Evolutionary conservation across 2,797 vertebrate species (phyloP).

Genomic region (Lepilemur septentrionalis): DNA sequence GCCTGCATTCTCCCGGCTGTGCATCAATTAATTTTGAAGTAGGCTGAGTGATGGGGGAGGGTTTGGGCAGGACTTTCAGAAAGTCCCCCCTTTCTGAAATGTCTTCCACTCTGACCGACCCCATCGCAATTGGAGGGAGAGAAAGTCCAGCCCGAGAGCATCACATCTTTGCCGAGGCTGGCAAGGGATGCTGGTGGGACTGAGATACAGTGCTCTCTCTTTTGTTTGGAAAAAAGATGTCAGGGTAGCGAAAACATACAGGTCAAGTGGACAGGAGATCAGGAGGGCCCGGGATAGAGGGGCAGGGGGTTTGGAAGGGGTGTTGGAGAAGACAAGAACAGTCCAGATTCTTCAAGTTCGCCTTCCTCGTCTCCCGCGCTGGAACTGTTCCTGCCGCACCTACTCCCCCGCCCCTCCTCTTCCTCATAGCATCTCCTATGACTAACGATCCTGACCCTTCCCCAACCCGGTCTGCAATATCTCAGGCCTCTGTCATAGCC

Average conservation of each 20-base stretch:
- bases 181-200: neutral
- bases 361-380: too few relatives aligned
- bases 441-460: conserved; percentile 82
- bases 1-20: conserved; percentile 50
- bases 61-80: neutral
- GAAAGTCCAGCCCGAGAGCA: neutral
- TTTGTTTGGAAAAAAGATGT: neutral
- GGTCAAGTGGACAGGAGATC: neutral
- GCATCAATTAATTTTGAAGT: conserved; percentile 70
- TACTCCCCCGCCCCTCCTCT: neutral
- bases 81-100: neutral
- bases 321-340: neutral
- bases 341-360: neutral
- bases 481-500: conserved; percentile 74
- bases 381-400: neutral
- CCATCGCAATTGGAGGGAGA: neutral
- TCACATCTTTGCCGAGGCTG: fast-evolving
- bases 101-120: neutral
- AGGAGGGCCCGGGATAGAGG: neutral
- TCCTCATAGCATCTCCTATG: conserved; percentile 68
- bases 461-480: conserved; percentile 79
- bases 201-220: neutral
- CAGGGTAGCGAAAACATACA: fast-evolving
- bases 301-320: neutral
- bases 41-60: conserved; percentile 10